A percentile compares a stretch with the other conserved stretches of the same genome.
Conservation (phyloP, 2,888 invertebrate genomes). For the Silvanus unidentatus region DNA sequence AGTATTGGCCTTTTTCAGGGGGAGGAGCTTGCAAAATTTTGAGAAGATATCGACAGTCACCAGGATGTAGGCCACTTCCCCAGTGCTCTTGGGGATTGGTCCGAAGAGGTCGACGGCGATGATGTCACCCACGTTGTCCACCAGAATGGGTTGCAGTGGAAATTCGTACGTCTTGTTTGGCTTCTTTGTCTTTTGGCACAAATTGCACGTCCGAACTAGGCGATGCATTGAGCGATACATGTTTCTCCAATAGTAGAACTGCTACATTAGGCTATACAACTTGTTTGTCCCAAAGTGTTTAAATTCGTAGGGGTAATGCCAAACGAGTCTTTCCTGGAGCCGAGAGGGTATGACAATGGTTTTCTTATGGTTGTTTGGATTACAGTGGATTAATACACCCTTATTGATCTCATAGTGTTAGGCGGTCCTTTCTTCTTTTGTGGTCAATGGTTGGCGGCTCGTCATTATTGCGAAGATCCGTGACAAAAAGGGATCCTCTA, state of each 20-base stretch:
- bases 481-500: no score
- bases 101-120: constrained; percentile 7
- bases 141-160: not conserved
- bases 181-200: not conserved
- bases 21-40: constrained; percentile 23
- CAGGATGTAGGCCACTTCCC: constrained; percentile 17
- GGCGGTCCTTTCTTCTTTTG: no score
- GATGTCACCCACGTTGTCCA: not conserved
- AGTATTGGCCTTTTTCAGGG: constrained; percentile 16
- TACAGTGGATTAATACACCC: no score
- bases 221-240: not conserved
- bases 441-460: no score
- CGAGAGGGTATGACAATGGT: no score
- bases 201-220: not conserved
- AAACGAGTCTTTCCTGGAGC: not conserved
- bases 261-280: not conserved
- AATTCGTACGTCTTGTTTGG: not conserved
- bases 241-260: not conserved
- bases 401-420: no score
- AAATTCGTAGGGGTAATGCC: not conserved
- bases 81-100: constrained; percentile 15
- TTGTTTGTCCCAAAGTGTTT: not conserved
- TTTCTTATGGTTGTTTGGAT: no score
- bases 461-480: no score
- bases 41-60: constrained; percentile 24